A percentile compares a stretch with the other conserved stretches of the same genome.
Conservation (phyloP, 2,113 vertebrate genomes). For the Misgurnus anguillicaudatus region DNA sequence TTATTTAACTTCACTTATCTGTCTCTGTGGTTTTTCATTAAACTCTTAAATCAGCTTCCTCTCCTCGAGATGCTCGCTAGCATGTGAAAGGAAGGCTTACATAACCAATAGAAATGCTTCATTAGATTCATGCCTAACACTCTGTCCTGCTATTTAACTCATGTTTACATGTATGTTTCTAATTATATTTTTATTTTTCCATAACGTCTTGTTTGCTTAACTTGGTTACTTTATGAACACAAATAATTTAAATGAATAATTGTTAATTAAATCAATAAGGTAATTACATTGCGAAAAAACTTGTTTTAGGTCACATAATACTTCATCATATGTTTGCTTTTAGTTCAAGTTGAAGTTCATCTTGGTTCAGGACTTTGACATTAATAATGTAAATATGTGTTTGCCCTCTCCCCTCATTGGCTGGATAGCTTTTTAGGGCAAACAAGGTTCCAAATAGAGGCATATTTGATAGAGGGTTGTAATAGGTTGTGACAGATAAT, state of each 20-base stretch:
- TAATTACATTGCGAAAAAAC: neutral
- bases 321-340: constrained; percentile 48
- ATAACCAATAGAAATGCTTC: constrained; percentile 46
- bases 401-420: constrained; percentile 65
- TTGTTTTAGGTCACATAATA: neutral
- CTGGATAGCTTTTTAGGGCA: constrained; percentile 69
- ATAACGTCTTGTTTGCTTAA: constrained; percentile 31
- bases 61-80: constrained; percentile 22
- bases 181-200: constrained; percentile 25
- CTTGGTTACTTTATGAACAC: neutral
- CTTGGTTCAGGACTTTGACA: constrained; percentile 60
- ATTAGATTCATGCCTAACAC: constrained; percentile 58
- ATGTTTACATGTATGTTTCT: no score
- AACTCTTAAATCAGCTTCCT: constrained; percentile 41
- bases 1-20: constrained; percentile 41
- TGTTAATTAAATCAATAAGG: neutral
- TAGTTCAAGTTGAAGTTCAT: constrained; percentile 54
- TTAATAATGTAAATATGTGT: constrained; percentile 67
- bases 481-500: constrained; percentile 76
- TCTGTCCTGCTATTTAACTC: constrained; percentile 41
- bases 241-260: neutral
- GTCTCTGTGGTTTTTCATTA: constrained; percentile 43
- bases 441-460: constrained; percentile 62
- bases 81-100: constrained; percentile 42
- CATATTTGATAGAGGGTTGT: constrained; percentile 56